phyloP scores from a whole-genome alignment of 2,888 invertebrate species.

The Lottia scabra region DNA sequence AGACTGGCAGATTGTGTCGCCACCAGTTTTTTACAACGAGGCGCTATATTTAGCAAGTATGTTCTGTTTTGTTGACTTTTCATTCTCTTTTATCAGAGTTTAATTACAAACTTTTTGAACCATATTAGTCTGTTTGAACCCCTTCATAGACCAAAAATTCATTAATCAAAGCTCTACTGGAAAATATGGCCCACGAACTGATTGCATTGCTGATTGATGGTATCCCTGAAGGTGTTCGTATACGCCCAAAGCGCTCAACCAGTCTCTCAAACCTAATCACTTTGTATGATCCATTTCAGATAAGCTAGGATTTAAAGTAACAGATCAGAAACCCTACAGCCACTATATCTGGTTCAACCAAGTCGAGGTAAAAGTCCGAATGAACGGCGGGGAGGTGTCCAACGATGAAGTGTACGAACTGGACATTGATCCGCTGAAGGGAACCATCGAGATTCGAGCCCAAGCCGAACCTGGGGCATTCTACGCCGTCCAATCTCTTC shows the following conservation, averaged over 20 bases:
- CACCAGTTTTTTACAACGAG: constrained; percentile 32
- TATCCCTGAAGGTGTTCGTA: no score
- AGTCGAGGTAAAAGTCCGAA: constrained; percentile 23
- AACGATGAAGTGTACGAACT: constrained; percentile 48
- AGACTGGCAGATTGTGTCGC: constrained; percentile 42
- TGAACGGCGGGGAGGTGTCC: constrained; percentile 18
- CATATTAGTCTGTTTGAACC: no score
- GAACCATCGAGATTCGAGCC: constrained; percentile 40
- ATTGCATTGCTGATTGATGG: no score
- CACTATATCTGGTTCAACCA: constrained; percentile 30
- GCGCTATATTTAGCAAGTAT: constrained; percentile 42
- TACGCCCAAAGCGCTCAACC: no score
- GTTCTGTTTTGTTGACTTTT: background rate
- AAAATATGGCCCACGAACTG: no score
- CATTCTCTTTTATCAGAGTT: no score
- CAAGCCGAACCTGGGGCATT: constrained; percentile 44
- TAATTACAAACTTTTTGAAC: no score
- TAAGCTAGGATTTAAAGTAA: constrained; percentile 22
- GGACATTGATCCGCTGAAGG: constrained; percentile 30
- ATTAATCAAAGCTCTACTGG: no score
- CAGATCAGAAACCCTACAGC: constrained; percentile 15
- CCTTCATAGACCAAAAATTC: no score
- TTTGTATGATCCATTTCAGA: constrained; percentile 19
- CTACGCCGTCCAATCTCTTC: constrained; percentile 53
- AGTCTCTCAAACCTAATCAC: no score